Evolutionary conservation across 2,113 vertebrate genomes (phyloP), one percentile per base, ranked within the genome.

Genomic region (Speoplatyrhinus poulsoni): DNA sequence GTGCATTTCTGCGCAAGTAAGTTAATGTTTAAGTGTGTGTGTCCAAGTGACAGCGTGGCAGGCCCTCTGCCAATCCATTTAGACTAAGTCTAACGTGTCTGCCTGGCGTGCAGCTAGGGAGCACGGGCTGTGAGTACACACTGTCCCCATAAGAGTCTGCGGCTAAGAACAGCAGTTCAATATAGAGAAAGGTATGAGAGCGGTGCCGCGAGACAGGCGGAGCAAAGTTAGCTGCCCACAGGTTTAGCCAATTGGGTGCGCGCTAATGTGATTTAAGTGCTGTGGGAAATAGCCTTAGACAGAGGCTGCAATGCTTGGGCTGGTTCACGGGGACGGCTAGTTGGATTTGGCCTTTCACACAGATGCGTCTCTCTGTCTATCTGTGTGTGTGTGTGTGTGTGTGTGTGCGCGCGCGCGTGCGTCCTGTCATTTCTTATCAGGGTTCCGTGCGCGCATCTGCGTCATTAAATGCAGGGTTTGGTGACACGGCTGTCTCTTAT

Each of bases 21-120:
- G 75, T 85, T 68, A 41, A 50, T 62, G 72, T 82, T 71, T 8
- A 8, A 78, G 70, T 59, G 59, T 68, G 71, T 72, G 70, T 26
- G 60, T 80, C 63, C 47, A 47, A 69, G 69, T 73, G 72, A 85
- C 60, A 58, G 41, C 67, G 69, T 68, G 46, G 70, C 48, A 74
- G 65, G 72, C 72, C 80, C 15, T 53, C 63, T 77, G 80, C 81
- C 82, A 85, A 82, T 85, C 81, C 81, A 70, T 85, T 87, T 85
- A 69, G 82, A 85, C 76, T 82, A 73, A 11, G 5, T 59, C 68
- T 78, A 65, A 66, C 80, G 79, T 67, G 60, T 73, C 72, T 75
- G 72, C 58, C 61, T 61, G 33, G 67, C 76, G 79, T 82, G 78
- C 80, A 81, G 67, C 79, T 72, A 26, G 26, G 26, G 26, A 26